These are phyloP conservation scores for Hypanus sabinus DNA, from an alignment of 2,113 vertebrate genomes.

Conservation along the genomic window DNA sequence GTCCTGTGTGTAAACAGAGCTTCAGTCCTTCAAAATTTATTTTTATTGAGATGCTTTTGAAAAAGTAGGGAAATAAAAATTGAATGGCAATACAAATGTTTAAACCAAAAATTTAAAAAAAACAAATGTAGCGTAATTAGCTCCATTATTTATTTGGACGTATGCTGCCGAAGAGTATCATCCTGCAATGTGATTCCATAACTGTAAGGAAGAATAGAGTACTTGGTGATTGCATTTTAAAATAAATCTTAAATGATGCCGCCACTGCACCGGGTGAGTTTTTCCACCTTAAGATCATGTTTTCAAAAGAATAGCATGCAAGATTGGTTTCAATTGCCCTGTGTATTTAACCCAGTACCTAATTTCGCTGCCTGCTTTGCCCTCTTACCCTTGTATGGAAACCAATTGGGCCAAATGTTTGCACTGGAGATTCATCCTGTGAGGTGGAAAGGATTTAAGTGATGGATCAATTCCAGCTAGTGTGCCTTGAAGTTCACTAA, in stretches of 20 bases:
- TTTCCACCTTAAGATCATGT: not conserved
- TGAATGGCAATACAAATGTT: not conserved
- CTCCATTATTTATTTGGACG: not conserved
- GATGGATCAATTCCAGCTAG: too few species aligned
- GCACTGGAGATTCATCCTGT: too few species aligned
- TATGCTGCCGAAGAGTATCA: not conserved
- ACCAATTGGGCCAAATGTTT: too few species aligned
- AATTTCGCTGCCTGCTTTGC: too few species aligned
- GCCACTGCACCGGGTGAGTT: not conserved
- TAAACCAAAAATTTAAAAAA: not conserved
- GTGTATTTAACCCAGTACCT: too few species aligned
- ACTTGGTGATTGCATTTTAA: not conserved
- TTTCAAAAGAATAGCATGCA: not conserved
- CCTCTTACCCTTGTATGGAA: too few species aligned
- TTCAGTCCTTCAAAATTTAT: not conserved
- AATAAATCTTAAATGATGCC: not conserved
- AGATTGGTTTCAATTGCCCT: too few species aligned
- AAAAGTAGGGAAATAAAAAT: not conserved
- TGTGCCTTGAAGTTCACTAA: too few species aligned
- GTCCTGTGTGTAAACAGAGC: not conserved
- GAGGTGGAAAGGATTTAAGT: too few species aligned
- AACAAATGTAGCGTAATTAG: not conserved
- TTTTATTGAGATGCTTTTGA: not conserved
- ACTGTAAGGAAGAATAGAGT: not conserved
- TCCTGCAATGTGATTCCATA: not conserved